Percentiles rank a stretch among this genome's conserved stretches.
Evolutionary conservation across 2,888 invertebrate genomes (phyloP).

Genomic region (Calephelis perditalis): DNA sequence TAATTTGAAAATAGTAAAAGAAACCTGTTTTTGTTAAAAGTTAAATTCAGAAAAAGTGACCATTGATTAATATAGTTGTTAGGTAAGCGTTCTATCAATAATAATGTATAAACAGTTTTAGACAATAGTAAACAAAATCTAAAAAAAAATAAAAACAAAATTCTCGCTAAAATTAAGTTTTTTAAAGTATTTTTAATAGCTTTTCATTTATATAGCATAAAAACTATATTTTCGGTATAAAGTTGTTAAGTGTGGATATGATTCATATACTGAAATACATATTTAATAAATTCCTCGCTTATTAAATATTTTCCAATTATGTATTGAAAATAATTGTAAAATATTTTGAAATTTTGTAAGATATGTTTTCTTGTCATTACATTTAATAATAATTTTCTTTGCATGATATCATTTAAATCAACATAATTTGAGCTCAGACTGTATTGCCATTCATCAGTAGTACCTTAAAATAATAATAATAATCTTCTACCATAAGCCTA

Average conservation of each 20-base stretch:
- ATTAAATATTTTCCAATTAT: too few species aligned
- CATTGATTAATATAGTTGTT: constrained; percentile 58
- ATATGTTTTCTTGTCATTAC: not conserved
- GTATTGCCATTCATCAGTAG: constrained; percentile 1
- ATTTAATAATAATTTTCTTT: not conserved
- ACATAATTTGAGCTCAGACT: not conserved
- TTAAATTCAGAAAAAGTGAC: constrained; percentile 21
- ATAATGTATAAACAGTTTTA: constrained; percentile 1
- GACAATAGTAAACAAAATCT: not conserved
- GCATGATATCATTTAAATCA: not conserved
- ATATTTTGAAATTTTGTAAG: too few species aligned
- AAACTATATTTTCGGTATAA: too few species aligned
- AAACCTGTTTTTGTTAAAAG: constrained; percentile 43
- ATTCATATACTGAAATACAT: too few species aligned
- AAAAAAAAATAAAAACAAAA: constrained; percentile 12
- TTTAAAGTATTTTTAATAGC: too few species aligned
- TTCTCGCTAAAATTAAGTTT: too few species aligned
- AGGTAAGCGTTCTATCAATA: not conserved
- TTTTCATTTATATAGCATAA: too few species aligned
- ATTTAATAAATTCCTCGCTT: too few species aligned
- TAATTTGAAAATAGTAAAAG: too few species aligned
- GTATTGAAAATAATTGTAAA: too few species aligned
- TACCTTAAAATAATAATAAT: constrained; percentile 6
- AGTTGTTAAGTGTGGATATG: too few species aligned
- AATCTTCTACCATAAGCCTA: not conserved